phyloP scores from a whole-genome alignment of 37 sponge, comb jelly and placozoan genomes.

The Halichondria panicea region DNA sequence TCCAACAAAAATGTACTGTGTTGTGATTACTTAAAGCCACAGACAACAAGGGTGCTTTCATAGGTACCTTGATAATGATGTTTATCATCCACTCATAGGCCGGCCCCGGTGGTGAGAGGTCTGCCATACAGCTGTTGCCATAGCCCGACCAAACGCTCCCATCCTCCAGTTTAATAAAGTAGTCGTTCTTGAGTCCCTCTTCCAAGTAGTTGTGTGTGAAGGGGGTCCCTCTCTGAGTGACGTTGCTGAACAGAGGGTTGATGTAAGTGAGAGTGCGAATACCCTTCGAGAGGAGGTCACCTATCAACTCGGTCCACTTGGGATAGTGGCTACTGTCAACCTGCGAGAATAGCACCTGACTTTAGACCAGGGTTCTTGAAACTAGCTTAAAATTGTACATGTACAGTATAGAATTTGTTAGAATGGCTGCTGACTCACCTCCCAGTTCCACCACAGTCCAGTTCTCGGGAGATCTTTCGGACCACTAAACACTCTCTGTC shows the following conservation, averaged over 20 bases:
- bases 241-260: slow-evolving; percentile 61
- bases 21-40: too few relatives aligned
- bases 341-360: too few relatives aligned
- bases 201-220: slow-evolving; percentile 72
- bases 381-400: too few relatives aligned
- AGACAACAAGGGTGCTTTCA: too few relatives aligned
- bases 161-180: slow-evolving; percentile 39
- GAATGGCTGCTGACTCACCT: too few relatives aligned
- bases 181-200: slow-evolving; percentile 61
- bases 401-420: too few relatives aligned
- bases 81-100: slow-evolving; percentile 72
- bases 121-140: slow-evolving; percentile 47
- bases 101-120: slow-evolving; percentile 61
- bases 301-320: slow-evolving; percentile 50
- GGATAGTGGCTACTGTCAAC: slow-evolving; percentile 75
- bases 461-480: slow-evolving; percentile 49
- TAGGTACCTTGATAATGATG: slow-evolving; percentile 64
- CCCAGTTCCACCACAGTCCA: slow-evolving; percentile 93
- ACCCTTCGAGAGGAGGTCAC: slow-evolving; percentile 21
- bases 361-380: too few relatives aligned
- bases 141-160: slow-evolving; percentile 76
- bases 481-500: slow-evolving; percentile 64
- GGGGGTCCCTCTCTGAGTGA: slow-evolving; percentile 64
- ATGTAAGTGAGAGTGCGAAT: slow-evolving; percentile 66
- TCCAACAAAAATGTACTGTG: too few relatives aligned